Evolutionary conservation across 2,888 invertebrate genomes (phyloP).

Genomic region (Brachypterus glaber): DNA sequence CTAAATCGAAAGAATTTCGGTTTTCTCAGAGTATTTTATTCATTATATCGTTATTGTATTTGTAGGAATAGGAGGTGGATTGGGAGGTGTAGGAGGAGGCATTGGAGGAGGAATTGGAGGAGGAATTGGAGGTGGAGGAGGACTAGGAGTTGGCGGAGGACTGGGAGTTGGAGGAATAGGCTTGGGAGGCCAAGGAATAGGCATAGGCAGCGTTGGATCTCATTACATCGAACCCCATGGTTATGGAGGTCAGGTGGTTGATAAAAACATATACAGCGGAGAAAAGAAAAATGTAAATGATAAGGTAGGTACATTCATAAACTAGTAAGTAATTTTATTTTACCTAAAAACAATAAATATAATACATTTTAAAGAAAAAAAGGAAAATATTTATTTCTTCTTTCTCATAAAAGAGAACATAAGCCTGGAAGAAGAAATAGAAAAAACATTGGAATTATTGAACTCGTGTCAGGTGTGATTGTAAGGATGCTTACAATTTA

Average conservation of each 20-base stretch:
- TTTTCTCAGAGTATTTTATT: no score
- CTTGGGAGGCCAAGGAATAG: conserved; percentile 11
- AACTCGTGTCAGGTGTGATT: no score
- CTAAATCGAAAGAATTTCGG: no score
- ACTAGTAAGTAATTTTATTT: no score
- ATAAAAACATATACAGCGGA: conserved; percentile 48
- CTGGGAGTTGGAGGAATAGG: conserved; percentile 39
- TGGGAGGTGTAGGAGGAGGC: conserved; percentile 29
- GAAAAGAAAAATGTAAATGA: conserved; percentile 50
- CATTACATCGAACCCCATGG: conserved; percentile 37
- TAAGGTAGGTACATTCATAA: no score
- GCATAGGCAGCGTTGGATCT: conserved; percentile 20
- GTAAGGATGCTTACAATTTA: no score
- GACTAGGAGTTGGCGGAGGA: conserved; percentile 10
- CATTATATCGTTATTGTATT: conserved; percentile 5
- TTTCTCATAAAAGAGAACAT: no score
- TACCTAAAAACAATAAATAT: no score
- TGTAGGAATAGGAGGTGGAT: conserved; percentile 27
- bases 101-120: conserved; percentile 14
- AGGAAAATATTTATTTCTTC: no score
- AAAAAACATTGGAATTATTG: no score
- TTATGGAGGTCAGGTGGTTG: conserved; percentile 39
- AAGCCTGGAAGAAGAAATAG: no score
- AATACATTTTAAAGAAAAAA: no score
- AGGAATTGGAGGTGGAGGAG: conserved; percentile 13